Percentiles rank a stretch among this genome's conserved stretches.
Conservation (phyloP, 2,888 invertebrate genomes). For the Tetragonisca angustula region DNA sequence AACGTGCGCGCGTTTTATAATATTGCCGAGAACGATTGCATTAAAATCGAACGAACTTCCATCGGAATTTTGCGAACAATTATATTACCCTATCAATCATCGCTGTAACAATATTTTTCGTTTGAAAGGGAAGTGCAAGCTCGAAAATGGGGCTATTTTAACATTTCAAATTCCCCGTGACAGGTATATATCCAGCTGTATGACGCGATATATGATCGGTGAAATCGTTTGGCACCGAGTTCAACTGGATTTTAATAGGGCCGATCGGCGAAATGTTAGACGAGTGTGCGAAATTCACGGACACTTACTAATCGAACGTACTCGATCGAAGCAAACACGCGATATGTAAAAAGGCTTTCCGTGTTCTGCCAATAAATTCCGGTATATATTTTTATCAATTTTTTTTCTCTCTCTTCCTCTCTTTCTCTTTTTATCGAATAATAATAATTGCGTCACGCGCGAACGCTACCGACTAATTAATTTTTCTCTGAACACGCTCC, state of each 20-base stretch:
- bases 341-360: constrained; percentile 3
- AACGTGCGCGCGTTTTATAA: neutral
- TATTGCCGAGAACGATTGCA: neutral
- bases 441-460: neutral
- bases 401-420: neutral
- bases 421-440: neutral
- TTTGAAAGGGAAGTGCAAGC: neutral
- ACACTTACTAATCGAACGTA: constrained; percentile 26
- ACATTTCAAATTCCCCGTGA: constrained; percentile 33
- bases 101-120: neutral
- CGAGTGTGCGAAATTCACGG: constrained; percentile 44
- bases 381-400: neutral
- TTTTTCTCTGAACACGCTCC: neutral
- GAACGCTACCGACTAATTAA: neutral
- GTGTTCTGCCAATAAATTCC: neutral
- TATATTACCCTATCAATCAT: neutral
- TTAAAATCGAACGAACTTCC: neutral
- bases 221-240: constrained; percentile 44
- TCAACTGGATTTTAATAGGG: constrained; percentile 39
- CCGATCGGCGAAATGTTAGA: constrained; percentile 38
- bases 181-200: neutral
- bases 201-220: constrained; percentile 3
- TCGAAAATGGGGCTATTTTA: constrained; percentile 15
- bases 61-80: neutral
- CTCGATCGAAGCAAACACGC: constrained; percentile 30